These are phyloP conservation scores for Huso huso DNA, from an alignment of 2,797 vertebrate species.

Conservation along the genomic window DNA sequence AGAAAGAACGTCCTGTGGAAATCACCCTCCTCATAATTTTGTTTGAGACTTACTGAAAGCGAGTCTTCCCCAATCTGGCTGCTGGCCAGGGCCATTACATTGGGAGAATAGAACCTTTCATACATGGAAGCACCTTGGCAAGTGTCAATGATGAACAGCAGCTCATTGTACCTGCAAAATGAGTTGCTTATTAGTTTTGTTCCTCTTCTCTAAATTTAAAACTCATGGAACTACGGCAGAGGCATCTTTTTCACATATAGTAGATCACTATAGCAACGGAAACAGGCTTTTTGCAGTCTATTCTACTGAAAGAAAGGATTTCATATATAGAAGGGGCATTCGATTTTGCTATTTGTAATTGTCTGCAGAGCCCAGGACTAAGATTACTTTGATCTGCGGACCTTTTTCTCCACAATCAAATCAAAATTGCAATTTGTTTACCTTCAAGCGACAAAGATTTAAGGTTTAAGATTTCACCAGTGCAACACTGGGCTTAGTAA, in stretches of 20 bases:
- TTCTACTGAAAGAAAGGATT: constrained; percentile 7
- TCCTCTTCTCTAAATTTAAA: neutral
- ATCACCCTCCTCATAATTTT: neutral
- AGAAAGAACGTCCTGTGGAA: no score
- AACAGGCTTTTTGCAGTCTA: constrained; percentile 25
- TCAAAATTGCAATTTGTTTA: no score
- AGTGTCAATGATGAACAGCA: constrained; percentile 96
- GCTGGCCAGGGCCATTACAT: constrained; percentile 93
- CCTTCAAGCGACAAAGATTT: no score
- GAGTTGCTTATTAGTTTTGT: neutral
- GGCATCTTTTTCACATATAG: constrained; percentile 26
- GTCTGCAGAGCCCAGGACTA: no score
- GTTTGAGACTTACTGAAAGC: constrained; percentile 74
- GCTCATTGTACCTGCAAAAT: constrained; percentile 82
- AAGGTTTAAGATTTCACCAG: no score
- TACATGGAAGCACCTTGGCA: constrained; percentile 99
- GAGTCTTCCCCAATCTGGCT: constrained; percentile 97
- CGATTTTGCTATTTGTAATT: no score
- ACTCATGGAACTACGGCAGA: no score
- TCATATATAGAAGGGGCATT: neutral
- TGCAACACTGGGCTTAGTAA: no score
- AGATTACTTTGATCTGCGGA: no score
- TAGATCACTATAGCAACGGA: constrained; percentile 48
- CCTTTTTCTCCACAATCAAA: no score
- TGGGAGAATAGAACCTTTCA: constrained; percentile 93